These are phyloP conservation scores for Philereme vetulata DNA, from an alignment of 2,888 invertebrate genomes.

Conservation along the genomic window DNA sequence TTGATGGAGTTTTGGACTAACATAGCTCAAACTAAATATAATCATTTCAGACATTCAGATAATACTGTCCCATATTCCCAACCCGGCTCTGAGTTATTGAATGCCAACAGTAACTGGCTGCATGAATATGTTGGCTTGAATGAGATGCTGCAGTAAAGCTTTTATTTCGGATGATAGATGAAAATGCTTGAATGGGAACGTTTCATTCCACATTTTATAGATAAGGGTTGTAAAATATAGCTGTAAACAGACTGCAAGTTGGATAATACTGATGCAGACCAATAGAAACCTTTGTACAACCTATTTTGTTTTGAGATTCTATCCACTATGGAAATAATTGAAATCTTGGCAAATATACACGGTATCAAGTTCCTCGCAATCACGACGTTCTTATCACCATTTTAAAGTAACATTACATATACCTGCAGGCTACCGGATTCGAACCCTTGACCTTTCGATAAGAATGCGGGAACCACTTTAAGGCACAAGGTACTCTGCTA, in stretches of 20 bases:
- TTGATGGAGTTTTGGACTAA: too few relatives aligned
- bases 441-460: conserved; percentile 3
- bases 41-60: too few relatives aligned
- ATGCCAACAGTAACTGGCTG: conserved; percentile 10
- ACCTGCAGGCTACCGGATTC: background rate
- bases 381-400: too few relatives aligned
- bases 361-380: too few relatives aligned
- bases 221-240: conserved; percentile 13
- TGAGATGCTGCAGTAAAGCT: conserved; percentile 34
- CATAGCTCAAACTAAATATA: too few relatives aligned
- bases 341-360: too few relatives aligned
- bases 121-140: conserved; percentile 37
- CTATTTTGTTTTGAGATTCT: conserved; percentile 1
- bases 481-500: conserved; percentile 8
- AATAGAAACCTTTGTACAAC: background rate
- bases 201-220: conserved; percentile 24
- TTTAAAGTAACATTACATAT: too few relatives aligned
- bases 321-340: background rate
- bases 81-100: conserved; percentile 7
- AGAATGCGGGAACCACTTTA: conserved; percentile 12
- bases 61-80: background rate
- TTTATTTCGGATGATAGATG: conserved; percentile 39
- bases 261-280: background rate
- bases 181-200: conserved; percentile 35
- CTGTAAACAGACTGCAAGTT: conserved; percentile 7